Conservation (phyloP, 2,888 invertebrate genomes). For the Drosophila stalkeri region DNA sequence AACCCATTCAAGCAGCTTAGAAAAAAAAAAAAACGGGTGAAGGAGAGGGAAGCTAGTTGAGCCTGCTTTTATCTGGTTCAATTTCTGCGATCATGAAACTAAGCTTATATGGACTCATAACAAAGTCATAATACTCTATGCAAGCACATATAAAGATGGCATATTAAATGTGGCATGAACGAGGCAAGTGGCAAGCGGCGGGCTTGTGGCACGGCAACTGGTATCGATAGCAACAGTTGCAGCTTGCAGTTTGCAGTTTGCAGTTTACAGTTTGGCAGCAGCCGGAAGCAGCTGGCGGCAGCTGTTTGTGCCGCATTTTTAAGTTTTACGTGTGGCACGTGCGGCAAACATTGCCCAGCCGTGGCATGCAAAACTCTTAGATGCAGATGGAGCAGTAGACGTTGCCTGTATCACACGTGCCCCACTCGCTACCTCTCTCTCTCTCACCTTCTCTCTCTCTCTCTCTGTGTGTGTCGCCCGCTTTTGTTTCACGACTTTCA, state of each 20-base stretch:
- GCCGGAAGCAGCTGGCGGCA: conserved; percentile 62
- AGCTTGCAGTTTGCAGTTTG: conserved; percentile 44
- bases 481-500: conserved; percentile 60
- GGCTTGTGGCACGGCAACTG: conserved; percentile 44
- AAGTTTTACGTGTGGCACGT: conserved; percentile 82
- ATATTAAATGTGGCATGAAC: conserved; percentile 60
- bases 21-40: not conserved
- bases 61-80: conserved; percentile 6
- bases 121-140: conserved; percentile 51
- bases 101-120: conserved; percentile 31
- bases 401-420: conserved; percentile 57
- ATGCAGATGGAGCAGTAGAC: conserved; percentile 50
- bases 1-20: not conserved
- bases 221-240: conserved; percentile 78
- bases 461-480: not conserved
- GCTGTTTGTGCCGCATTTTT: conserved; percentile 75
- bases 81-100: conserved; percentile 13
- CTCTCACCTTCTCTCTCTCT: not conserved
- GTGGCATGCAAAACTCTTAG: conserved; percentile 62
- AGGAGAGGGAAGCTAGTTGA: not conserved
- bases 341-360: conserved; percentile 61
- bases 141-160: conserved; percentile 46
- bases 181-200: not conserved
- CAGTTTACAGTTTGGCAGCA: conserved; percentile 59
- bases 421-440: not conserved